Evolutionary conservation across 2,113 vertebrate genomes (phyloP), one percentile per base, ranked within the genome.

Genomic region (Alligator mississippiensis): DNA sequence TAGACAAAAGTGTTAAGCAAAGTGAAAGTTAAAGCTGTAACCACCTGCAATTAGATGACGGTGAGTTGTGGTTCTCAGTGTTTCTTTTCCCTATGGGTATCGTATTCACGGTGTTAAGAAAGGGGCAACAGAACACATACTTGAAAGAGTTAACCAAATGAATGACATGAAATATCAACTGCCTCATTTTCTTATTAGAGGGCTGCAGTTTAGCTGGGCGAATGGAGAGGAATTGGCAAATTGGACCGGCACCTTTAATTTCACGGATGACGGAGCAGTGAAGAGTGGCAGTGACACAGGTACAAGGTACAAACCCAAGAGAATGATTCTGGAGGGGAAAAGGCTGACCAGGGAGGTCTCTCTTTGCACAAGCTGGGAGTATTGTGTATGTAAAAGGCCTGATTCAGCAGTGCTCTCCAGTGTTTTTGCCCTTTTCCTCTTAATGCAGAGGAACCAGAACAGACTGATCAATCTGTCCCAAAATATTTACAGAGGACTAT

Each of bases 201-300:
- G 98, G 95, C 98, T 99, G 98, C 99, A 99, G 98, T 99, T 99
- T 99, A 99, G 98, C 98, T 99, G 99, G 99, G 99, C 99, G 99
- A 99, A 98, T 98, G 99, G 98, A 96, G 99, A 99, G 98, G 99
- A 99, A 96, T 98, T 98, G 98, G 98, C 98, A 98, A 99, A 99
- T 98, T 99, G 99, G 99, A 99, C 98, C 98, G 98, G 99, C 97
- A 98, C 98, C 94, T 98, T 99, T 99, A 99, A 99, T 99, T 98
- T 99, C 98, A 99, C 97, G 97, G 98, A 99, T 98, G 98, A 98
- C 92, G 98, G 98, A 98, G 98, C 98, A 98, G 98, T 98, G 98
- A 99, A 98, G 98, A 99, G 98, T 96, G 98, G 98, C 98, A 98
- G 98, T 99, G 98, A 98, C 98, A 98, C 98, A 98, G 98, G 98